phyloP scores from a whole-genome alignment of 2,113 vertebrate genomes.

The Lamprotornis superbus region DNA sequence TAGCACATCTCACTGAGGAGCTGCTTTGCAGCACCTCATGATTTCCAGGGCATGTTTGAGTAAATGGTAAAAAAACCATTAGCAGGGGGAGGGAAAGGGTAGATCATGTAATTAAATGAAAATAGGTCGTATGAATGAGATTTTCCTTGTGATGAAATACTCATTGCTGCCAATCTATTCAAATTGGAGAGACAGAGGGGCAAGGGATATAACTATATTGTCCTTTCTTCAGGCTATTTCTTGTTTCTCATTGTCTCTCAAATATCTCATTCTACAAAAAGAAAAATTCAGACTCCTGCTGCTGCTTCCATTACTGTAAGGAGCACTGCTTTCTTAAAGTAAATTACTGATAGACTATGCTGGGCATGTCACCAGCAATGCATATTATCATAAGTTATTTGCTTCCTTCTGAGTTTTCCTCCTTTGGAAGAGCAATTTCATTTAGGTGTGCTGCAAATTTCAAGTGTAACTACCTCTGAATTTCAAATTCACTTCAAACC shows the following conservation, averaged over 20 bases:
- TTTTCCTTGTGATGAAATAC: not conserved
- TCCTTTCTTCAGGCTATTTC: not conserved
- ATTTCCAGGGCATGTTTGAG: not conserved
- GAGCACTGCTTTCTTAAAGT: not conserved
- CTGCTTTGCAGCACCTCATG: not conserved
- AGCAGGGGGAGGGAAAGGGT: not conserved
- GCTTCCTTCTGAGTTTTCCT: not conserved
- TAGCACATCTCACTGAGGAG: not conserved
- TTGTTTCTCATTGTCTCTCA: conserved; percentile 1
- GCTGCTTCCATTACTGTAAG: not conserved
- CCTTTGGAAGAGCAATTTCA: not conserved
- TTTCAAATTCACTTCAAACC: not conserved
- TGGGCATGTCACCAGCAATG: not conserved
- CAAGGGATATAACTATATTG: not conserved
- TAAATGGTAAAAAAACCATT: not conserved
- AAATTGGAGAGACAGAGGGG: not conserved
- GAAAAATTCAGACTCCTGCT: not conserved
- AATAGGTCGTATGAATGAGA: not conserved
- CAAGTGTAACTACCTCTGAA: not conserved
- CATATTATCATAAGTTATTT: not conserved
- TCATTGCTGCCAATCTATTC: not conserved
- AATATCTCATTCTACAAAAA: not conserved
- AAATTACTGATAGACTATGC: not conserved
- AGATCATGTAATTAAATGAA: not conserved
- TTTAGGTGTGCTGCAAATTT: not conserved